These are phyloP conservation scores for Ectemnius continuus DNA, from an alignment of 2,888 invertebrate genomes.

Conservation along the genomic window DNA sequence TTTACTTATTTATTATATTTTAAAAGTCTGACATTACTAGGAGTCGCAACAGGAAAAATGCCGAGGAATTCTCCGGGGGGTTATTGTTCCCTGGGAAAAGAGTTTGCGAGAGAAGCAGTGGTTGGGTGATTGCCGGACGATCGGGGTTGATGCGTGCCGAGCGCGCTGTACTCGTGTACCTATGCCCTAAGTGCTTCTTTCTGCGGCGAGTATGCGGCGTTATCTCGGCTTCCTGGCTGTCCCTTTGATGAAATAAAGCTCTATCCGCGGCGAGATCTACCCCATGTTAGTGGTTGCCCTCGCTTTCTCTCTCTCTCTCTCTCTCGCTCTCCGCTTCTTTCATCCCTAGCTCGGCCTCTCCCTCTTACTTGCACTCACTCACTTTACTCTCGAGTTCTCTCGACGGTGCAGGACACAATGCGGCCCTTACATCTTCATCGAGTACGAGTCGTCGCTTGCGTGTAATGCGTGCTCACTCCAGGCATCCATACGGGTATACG, in stretches of 20 bases:
- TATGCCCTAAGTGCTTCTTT: conserved; percentile 37
- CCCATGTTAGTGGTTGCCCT: conserved; percentile 71
- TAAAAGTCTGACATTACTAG: too few relatives aligned
- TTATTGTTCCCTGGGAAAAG: conserved; percentile 18
- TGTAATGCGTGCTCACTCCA: conserved; percentile 64
- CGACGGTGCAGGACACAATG: conserved; percentile 68
- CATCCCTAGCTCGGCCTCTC: conserved; percentile 61
- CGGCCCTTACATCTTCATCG: conserved; percentile 68
- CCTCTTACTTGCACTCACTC: conserved; percentile 41
- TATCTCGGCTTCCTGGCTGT: conserved; percentile 74
- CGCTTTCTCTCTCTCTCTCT: conserved; percentile 51
- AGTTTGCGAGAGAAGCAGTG: conserved; percentile 20
- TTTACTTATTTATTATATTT: too few relatives aligned
- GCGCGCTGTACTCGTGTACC: conserved; percentile 21
- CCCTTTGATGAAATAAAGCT: conserved; percentile 76
- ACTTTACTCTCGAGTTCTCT: conserved; percentile 61
- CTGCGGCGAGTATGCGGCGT: conserved; percentile 57
- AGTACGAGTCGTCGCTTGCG: conserved; percentile 67
- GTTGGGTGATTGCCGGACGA: conserved; percentile 34
- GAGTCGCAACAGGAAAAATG: background rate
- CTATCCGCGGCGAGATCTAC: conserved; percentile 75
- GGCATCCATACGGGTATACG: conserved; percentile 49
- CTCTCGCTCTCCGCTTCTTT: conserved; percentile 34
- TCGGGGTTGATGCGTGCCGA: conserved; percentile 38
- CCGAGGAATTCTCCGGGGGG: background rate